Percentiles rank a stretch among this genome's conserved stretches.
Evolutionary conservation across 1,140 invertebrate genomes (phyloP).

Genomic region (Chymomyza costata): DNA sequence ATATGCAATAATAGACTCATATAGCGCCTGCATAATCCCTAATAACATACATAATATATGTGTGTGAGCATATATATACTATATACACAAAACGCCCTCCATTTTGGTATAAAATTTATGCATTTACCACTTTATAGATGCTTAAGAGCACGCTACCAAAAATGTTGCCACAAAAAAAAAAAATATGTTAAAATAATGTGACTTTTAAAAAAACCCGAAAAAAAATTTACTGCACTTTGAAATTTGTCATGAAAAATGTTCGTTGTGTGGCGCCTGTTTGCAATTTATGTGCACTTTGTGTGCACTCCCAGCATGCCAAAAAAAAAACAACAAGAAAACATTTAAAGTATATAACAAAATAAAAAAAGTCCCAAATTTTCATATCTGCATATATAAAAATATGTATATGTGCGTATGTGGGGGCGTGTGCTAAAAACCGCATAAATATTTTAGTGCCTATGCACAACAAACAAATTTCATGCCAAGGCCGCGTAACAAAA

Average conservation of each 20-base stretch:
- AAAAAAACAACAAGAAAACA: slow-evolving; percentile 15
- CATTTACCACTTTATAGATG: not conserved
- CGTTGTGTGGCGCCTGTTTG: slow-evolving; percentile 36
- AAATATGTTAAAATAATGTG: slow-evolving; percentile 49
- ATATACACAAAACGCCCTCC: slow-evolving; percentile 1
- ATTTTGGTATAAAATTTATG: slow-evolving; percentile 36
- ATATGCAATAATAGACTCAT: too few relatives aligned
- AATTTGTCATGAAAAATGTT: slow-evolving; percentile 68
- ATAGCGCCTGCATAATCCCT: slow-evolving; percentile 25
- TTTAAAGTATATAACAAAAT: too few relatives aligned
- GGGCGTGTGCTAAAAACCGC: slow-evolving; percentile 31
- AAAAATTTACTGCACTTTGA: slow-evolving; percentile 69
- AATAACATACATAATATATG: slow-evolving; percentile 30
- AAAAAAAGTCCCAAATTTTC: slow-evolving; percentile 11
- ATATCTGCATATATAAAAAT: not conserved
- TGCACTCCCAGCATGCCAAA: slow-evolving; percentile 9
- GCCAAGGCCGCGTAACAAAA: too few relatives aligned
- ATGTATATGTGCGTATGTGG: slow-evolving; percentile 7
- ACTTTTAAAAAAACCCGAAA: slow-evolving; percentile 54
- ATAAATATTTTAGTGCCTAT: slow-evolving; percentile 67
- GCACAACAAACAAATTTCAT: slow-evolving; percentile 36
- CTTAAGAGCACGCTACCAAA: not conserved
- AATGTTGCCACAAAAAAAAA: slow-evolving; percentile 30
- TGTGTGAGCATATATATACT: slow-evolving; percentile 8
- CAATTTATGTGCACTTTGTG: slow-evolving; percentile 43